Base-by-base conservation (phyloP, 1,140 invertebrate genomes). In the Gryon sp. region DNA sequence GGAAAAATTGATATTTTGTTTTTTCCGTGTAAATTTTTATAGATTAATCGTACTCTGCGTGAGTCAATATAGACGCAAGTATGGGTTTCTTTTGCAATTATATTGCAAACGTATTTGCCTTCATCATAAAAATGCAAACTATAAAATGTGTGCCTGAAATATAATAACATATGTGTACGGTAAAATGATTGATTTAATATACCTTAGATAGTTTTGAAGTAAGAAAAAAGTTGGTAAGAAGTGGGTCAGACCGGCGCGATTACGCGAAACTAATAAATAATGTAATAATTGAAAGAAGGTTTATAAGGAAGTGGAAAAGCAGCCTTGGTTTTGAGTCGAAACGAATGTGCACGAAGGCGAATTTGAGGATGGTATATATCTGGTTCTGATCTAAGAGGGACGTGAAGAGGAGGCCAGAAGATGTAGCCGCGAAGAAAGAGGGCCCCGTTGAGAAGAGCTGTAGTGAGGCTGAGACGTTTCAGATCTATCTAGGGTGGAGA, bases 401-500 rank as follows among this genome's bases (percentile, higher is more conserved):
- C 26, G 60, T 5, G 43, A n/a, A n/a, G 26, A 45, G 46, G 55
- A 62, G 45, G 38, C 16, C 40, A 45, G 48, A 55, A 60, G 77
- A 73, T 34, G 70, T 60, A 66, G 65, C 74, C 45, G 78, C 53
- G 73, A 75, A 80, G 78, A 80, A 80, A 80, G 78, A 80, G 78
- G 74, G 69, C 66, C 69, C 60, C 53, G 68, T 53, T 63, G 66
- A n/a, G n/a, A 76, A 79, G 77, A 75, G 66, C 65, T 52, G 60
- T 62, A 48, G 68, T 46, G 80, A 84, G 84, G 77, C 80, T 83
- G 84, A 87, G 84, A 87, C 83, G 84, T 86, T 86, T 88, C 84
- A 85, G 86, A 88, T 86, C 85, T 88, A 87, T 86, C 83, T 86
- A 86, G 86, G 86, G 86, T 87, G 84, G 84, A 87, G 85, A 88